Base-by-base conservation (phyloP, 2,113 vertebrate species). In the Cebidichthys violaceus region DNA sequence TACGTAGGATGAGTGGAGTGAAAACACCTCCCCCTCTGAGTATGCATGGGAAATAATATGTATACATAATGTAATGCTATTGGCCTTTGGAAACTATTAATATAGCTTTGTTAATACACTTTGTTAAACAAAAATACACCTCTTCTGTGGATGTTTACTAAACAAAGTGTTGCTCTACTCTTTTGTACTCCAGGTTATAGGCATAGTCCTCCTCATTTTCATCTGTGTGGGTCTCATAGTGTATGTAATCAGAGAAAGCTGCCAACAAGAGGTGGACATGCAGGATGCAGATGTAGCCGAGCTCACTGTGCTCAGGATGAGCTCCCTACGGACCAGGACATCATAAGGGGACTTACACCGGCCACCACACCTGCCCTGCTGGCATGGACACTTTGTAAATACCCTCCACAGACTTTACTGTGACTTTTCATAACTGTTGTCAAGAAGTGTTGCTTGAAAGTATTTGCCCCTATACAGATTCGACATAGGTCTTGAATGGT, bases 161-260 rank as follows among this genome's bases (percentile, higher is more conserved):
- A 83, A 82, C 55, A 71, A 37, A 79, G 50, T 85, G 54, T 86
- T 59, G 35, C 62, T 88, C 66, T 24, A 55, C 65, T 65, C 35
- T 77, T 81, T 62, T 79, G n/a, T 54, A 37, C 81, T 72, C 61
- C 90, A 95, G 94, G 93, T 95, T 89, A 92, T 95, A 84, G 94
- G 94, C 81, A 95, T 95, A 80, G 33, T 93, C 81, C 91, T 95
- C 75, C 95, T 95, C 70, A 94, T 95, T 79, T 93, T 92, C 88
- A 94, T 95, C 92, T 95, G 94, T 91, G 81, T 90, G 86, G 94
- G 94, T 91, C 94, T 95, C 62, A 81, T 95, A 79, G 92, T 95
- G 70, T 94, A 95, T 84, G 92, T 95, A 33, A 88, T 94, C 86
- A 89, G 93, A 93, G 93, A 95, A 80, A 94, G 93, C 86, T 95